These are phyloP conservation scores for Eristalis arbustorum DNA, from an alignment of 2,888 invertebrate species.

Conservation along the genomic window DNA sequence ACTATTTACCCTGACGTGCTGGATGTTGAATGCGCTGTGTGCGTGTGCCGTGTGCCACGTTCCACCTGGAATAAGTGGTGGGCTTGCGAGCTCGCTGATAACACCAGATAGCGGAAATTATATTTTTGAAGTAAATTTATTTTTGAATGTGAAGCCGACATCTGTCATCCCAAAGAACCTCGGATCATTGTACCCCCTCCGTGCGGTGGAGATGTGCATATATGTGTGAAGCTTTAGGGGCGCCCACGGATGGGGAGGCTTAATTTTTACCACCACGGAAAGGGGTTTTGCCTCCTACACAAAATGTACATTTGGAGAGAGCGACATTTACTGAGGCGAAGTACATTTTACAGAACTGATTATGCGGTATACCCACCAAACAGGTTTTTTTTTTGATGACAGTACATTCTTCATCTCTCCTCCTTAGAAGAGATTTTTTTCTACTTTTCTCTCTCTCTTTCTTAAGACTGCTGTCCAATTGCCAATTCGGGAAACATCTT, in stretches of 20 bases:
- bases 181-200: not conserved
- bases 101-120: conserved; percentile 41
- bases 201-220: not conserved
- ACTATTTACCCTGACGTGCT: conserved; percentile 13
- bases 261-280: not conserved
- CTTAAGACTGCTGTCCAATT: too few species aligned
- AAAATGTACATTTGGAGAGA: not conserved
- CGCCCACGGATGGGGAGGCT: not conserved
- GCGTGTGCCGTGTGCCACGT: conserved; percentile 40
- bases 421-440: too few species aligned
- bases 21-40: conserved; percentile 25
- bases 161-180: conserved; percentile 3
- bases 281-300: not conserved
- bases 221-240: not conserved
- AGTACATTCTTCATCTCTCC: too few species aligned
- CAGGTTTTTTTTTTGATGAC: too few species aligned
- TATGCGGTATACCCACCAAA: too few species aligned
- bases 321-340: not conserved
- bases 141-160: not conserved
- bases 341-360: too few species aligned
- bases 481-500: too few species aligned
- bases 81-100: conserved; percentile 45
- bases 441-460: too few species aligned
- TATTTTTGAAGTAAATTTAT: conserved; percentile 54
- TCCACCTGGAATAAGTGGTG: conserved; percentile 31